phyloP scores from a whole-genome alignment of 2,797 vertebrate genomes.

The Ataeniobius toweri region DNA sequence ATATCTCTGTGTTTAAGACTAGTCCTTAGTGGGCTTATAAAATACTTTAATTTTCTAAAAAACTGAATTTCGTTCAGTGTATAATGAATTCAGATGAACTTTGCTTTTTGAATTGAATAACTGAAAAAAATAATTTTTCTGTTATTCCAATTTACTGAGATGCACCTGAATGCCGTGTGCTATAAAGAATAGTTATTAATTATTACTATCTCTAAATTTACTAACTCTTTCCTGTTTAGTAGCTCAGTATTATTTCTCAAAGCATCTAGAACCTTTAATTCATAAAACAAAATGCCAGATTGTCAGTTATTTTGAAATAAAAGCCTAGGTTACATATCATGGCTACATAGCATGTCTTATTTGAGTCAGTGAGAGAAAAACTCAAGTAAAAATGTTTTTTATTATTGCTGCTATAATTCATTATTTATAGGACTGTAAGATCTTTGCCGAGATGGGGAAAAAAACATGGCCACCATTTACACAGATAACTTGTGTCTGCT shows the following conservation, averaged over 20 bases:
- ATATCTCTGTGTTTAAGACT: neutral
- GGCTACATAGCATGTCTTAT: slow-evolving; percentile 37
- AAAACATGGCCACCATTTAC: slow-evolving; percentile 48
- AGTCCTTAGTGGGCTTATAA: neutral
- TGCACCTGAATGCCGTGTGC: neutral
- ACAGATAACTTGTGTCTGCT: slow-evolving; percentile 55
- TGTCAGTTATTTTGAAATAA: slow-evolving; percentile 11
- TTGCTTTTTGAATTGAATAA: neutral
- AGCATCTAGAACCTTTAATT: neutral
- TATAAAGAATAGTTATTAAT: neutral
- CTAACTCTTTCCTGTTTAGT: neutral
- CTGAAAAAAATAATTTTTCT: neutral
- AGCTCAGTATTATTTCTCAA: neutral
- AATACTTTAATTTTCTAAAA: neutral
- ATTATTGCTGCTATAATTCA: slow-evolving; percentile 57
- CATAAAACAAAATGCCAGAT: neutral
- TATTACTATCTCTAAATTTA: neutral
- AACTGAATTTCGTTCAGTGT: neutral
- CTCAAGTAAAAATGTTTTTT: slow-evolving; percentile 36
- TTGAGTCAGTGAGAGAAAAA: slow-evolving; percentile 43
- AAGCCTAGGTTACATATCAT: neutral
- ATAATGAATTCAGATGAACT: neutral
- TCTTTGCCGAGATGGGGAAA: slow-evolving; percentile 47
- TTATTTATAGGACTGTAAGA: slow-evolving; percentile 68
- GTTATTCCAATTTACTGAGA: neutral